A percentile compares a stretch with the other conserved stretches of the same genome.
phyloP scores from a whole-genome alignment of 2,888 invertebrate species.

The Fissipunctia ypsillon region DNA sequence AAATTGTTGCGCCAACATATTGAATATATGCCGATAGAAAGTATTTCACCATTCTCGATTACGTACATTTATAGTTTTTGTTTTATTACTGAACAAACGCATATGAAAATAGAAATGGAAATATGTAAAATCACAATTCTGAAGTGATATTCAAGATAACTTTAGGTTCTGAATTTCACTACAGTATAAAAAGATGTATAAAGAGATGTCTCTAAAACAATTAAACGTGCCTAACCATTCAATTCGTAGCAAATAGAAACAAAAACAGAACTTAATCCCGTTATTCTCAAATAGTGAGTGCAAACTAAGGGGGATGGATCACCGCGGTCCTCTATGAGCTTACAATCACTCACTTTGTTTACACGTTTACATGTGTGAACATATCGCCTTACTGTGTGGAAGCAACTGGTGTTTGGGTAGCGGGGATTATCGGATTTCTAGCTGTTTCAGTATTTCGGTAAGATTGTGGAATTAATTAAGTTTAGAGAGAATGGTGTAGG shows the following conservation, averaged over 20 bases:
- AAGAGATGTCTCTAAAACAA: slow-evolving; percentile 1
- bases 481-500: background rate
- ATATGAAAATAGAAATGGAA: background rate
- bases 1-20: slow-evolving; percentile 14
- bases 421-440: slow-evolving; percentile 26
- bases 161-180: background rate
- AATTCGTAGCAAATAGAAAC: slow-evolving; percentile 22
- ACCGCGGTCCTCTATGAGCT: slow-evolving; percentile 15
- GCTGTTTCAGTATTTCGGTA: slow-evolving; percentile 6
- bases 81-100: background rate
- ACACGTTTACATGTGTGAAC: slow-evolving; percentile 30
- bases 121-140: background rate
- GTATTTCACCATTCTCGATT: background rate
- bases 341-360: slow-evolving; percentile 50
- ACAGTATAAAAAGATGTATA: background rate
- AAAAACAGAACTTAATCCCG: slow-evolving; percentile 26
- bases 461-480: slow-evolving; percentile 15
- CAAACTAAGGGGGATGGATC: slow-evolving; percentile 21
- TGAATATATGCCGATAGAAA: background rate
- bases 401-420: slow-evolving; percentile 57
- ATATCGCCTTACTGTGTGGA: slow-evolving; percentile 40
- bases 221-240: background rate
- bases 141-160: background rate
- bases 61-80: background rate
- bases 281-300: slow-evolving; percentile 37